phyloP scores from a whole-genome alignment of 2,888 invertebrate species.

The Drosophila multiciliata region DNA sequence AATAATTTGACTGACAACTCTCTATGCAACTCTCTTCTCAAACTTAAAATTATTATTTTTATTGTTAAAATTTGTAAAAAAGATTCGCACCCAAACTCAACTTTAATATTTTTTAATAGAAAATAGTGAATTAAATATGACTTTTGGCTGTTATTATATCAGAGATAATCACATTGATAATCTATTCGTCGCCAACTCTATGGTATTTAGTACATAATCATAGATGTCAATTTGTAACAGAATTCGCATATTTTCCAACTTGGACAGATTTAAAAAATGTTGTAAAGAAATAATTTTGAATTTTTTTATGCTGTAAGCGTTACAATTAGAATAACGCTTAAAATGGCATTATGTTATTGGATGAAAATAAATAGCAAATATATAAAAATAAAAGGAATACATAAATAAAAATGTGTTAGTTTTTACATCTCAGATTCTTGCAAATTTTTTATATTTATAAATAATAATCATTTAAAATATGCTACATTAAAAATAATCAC shows the following conservation, averaged over 20 bases:
- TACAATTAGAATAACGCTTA: background rate
- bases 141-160: background rate
- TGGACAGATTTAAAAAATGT: background rate
- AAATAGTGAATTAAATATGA: background rate
- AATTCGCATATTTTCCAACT: background rate
- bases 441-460: background rate
- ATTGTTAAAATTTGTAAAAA: too few relatives aligned
- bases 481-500: background rate
- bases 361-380: background rate
- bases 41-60: too few relatives aligned
- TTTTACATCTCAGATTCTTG: background rate
- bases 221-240: background rate
- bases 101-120: background rate
- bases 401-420: background rate
- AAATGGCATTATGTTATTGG: background rate
- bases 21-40: too few relatives aligned
- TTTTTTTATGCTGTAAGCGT: background rate
- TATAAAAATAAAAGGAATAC: background rate
- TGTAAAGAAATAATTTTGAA: background rate
- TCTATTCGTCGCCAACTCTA: background rate
- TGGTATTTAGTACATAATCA: background rate
- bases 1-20: too few relatives aligned
- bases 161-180: too few relatives aligned
- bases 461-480: background rate
- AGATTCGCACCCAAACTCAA: background rate